Evolutionary conservation across 2,888 invertebrate species (phyloP), one percentile per base, ranked within the genome.

Genomic region (Agriotes lineatus): DNA sequence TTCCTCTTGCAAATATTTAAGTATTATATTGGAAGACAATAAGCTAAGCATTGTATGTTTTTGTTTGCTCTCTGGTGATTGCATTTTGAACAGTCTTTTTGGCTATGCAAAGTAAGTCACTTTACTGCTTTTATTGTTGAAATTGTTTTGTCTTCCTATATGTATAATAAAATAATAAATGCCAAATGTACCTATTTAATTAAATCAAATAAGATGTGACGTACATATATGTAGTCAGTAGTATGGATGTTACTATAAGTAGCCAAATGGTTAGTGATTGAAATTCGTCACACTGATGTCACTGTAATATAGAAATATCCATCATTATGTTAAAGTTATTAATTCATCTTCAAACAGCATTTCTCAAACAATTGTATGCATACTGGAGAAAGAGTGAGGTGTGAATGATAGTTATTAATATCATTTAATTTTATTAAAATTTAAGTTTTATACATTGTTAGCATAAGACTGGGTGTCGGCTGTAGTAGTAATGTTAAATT

Each of bases 101-200:
- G 22, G 12, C 22, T 48, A 52, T 16, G 16, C 5, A 33, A 33
- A 30, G 35, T 16, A 56, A 56, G 12, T 18, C 35, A 20, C n/a
- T 52, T 52, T 30, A 56, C 35, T 56, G 64, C 63, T 64, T 59
- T 35, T 42, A 64, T 71, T 64, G 25, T 65, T 59, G 25, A 59
- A 45, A 66, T 65, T 69, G 58, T 67, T 74, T 75, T 74, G 75
- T 74, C 74, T 76, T 74, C 74, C 76, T 74, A 44, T 59, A 68
- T 72, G 58, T 67, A 70, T 69, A 74, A 58, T 70, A 22, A 67
- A 57, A 56, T 57, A 63, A 63, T 68, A 68, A 76, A 78, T 79
- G 80, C 80, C 81, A 81, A 80, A 81, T 79, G 79, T 79, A 80
- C 76, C 76, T 80, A 80, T 78, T 77, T 77, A 76, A 75, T 79